Evolutionary conservation across 2,888 invertebrate species (phyloP).

Genomic region (Phyllotreta striolata): DNA sequence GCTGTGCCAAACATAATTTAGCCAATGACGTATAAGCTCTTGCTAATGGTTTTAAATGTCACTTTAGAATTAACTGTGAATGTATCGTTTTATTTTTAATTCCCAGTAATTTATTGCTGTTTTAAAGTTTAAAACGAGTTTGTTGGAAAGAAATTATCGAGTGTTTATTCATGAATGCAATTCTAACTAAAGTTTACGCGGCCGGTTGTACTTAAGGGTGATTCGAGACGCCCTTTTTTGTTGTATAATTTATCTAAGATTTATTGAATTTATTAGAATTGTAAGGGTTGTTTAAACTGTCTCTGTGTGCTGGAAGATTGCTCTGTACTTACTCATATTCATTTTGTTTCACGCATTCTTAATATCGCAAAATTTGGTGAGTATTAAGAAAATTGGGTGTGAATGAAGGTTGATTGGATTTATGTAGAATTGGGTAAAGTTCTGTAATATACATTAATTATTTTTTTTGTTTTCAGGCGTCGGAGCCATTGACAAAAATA

Average conservation of each 20-base stretch:
- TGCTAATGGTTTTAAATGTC: constrained; percentile 9
- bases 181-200: too few species aligned
- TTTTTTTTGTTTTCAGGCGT: constrained; percentile 70
- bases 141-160: neutral
- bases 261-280: constrained; percentile 3
- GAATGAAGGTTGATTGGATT: too few species aligned
- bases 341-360: constrained; percentile 25
- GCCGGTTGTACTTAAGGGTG: neutral
- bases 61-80: constrained; percentile 13
- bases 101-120: neutral
- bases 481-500: constrained; percentile 82
- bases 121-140: neutral
- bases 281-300: constrained; percentile 4
- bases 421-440: too few species aligned
- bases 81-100: neutral
- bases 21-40: constrained; percentile 8
- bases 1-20: constrained; percentile 53
- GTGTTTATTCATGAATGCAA: neutral
- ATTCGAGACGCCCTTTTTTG: neutral
- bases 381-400: constrained; percentile 15
- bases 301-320: constrained; percentile 20
- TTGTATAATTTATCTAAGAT: constrained; percentile 17
- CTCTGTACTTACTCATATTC: constrained; percentile 55
- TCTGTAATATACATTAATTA: too few species aligned
- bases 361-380: constrained; percentile 22